A percentile compares a stretch with the other conserved stretches of the same genome.
These are phyloP conservation scores for Fukomys damarensis DNA, from an alignment of 2,113 vertebrate species.

Conservation along the genomic window DNA sequence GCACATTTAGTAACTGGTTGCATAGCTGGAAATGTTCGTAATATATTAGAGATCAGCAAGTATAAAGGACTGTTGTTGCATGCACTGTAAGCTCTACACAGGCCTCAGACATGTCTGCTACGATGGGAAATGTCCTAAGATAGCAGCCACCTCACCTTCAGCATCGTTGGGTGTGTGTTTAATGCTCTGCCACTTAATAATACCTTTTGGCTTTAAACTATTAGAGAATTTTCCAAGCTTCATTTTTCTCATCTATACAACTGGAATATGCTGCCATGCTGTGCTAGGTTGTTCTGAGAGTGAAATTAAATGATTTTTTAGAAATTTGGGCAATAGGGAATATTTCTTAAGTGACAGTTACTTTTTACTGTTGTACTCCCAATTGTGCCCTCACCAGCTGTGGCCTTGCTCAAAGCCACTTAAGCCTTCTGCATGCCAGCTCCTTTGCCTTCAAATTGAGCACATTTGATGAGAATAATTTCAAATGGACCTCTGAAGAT, in stretches of 20 bases:
- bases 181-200: background rate
- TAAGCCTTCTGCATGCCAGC: background rate
- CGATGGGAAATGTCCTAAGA: background rate
- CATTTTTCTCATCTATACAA: background rate
- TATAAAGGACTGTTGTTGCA: background rate
- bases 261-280: background rate
- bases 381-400: background rate
- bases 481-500: background rate
- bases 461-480: background rate
- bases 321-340: background rate
- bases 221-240: background rate
- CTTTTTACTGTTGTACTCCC: background rate
- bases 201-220: background rate
- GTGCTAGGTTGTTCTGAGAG: background rate
- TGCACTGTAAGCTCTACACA: background rate
- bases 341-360: background rate
- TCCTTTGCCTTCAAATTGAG: conserved; percentile 31
- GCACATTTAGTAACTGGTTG: background rate
- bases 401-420: background rate
- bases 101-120: background rate
- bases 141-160: background rate
- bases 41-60: background rate
- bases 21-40: background rate
- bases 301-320: background rate
- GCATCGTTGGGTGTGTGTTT: background rate